Percentiles rank a stretch among this genome's conserved stretches.
Evolutionary conservation across 92 coral and sea anemone species (phyloP).

Genomic region (Epizoanthus scotinus): DNA sequence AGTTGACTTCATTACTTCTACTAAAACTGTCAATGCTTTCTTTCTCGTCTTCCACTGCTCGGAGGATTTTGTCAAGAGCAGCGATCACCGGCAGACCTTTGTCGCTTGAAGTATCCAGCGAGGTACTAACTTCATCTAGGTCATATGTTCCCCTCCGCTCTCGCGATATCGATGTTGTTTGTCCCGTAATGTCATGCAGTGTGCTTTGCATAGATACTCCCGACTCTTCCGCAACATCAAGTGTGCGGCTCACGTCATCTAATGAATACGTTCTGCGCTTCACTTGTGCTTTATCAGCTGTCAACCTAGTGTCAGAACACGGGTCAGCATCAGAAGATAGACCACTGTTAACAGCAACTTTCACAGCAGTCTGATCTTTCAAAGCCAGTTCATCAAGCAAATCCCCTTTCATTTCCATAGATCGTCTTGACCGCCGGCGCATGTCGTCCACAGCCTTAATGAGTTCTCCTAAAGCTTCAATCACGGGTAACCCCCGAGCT

Average conservation of each 20-base stretch:
- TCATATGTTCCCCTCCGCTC: conserved; percentile 39
- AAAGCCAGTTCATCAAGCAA: background rate
- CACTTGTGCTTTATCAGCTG: background rate
- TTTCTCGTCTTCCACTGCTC: conserved; percentile 34
- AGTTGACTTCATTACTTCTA: background rate
- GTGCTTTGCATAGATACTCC: conserved; percentile 21
- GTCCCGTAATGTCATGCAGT: conserved; percentile 1
- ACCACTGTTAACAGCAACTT: background rate
- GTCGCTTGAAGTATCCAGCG: conserved; percentile 44
- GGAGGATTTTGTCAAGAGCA: conserved; percentile 25
- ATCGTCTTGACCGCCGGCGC: conserved; percentile 23
- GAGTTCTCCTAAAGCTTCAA: conserved; percentile 67
- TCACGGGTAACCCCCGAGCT: conserved; percentile 71
- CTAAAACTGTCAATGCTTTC: conserved; percentile 22
- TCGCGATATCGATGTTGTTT: conserved; percentile 7
- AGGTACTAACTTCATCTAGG: conserved; percentile 48
- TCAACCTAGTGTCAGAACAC: background rate
- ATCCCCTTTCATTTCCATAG: conserved; percentile 1
- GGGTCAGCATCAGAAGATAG: background rate
- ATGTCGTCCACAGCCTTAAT: conserved; percentile 45
- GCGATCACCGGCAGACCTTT: conserved; percentile 30
- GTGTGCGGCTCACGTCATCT: conserved; percentile 33
- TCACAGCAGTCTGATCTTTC: background rate
- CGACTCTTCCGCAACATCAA: conserved; percentile 19
- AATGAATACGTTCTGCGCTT: conserved; percentile 49